A percentile compares a stretch with the other conserved stretches of the same genome.
phyloP scores from a whole-genome alignment of 2,797 vertebrate genomes.

The Macropus fuliginosus region DNA sequence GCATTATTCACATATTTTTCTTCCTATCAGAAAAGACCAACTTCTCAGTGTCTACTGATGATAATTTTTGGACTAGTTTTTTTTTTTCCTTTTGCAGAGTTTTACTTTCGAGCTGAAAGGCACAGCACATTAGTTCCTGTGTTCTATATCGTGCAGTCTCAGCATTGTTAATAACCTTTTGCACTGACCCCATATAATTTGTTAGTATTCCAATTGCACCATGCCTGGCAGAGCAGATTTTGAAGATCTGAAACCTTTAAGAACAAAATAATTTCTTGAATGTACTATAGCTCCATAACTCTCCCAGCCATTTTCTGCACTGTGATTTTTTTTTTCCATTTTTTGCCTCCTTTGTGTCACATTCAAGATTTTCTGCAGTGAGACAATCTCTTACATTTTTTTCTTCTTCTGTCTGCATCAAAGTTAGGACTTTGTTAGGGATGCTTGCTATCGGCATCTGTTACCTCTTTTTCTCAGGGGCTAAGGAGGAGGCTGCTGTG shows the following conservation, averaged over 20 bases:
- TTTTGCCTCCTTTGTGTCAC: constrained; percentile 82
- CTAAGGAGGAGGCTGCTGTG: constrained; percentile 89
- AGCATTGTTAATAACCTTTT: not conserved
- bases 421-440: constrained; percentile 91
- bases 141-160: not conserved
- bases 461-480: constrained; percentile 89
- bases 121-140: not conserved
- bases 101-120: constrained; percentile 20
- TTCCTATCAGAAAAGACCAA: constrained; percentile 17
- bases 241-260: constrained; percentile 64
- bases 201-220: constrained; percentile 41
- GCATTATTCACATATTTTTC: not conserved
- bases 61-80: not conserved
- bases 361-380: constrained; percentile 84
- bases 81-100: not conserved
- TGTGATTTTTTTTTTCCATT: constrained; percentile 67
- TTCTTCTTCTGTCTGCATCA: constrained; percentile 85
- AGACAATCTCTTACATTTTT: constrained; percentile 85
- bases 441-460: constrained; percentile 89
- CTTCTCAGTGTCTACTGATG: not conserved
- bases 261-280: constrained; percentile 67
- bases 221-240: constrained; percentile 53
- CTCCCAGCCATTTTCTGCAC: constrained; percentile 78
- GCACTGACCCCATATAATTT: not conserved
- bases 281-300: constrained; percentile 55